Evolutionary conservation across 53 echinoderm and acorn worm genomes (phyloP), one percentile per base, ranked within the genome.

Genomic region (Patiria pectinifera): DNA sequence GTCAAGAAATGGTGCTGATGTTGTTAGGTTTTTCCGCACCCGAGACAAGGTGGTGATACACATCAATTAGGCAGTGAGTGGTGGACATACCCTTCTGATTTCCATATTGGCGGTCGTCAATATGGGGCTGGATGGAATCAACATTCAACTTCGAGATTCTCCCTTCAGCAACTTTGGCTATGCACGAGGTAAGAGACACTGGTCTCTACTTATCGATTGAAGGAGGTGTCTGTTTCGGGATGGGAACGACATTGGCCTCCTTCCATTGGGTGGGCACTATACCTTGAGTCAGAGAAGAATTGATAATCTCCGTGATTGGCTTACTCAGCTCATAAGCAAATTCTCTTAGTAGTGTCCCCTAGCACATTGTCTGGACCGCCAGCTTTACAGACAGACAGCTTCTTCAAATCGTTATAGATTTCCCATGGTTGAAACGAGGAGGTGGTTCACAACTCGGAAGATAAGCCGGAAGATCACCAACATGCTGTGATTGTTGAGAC

Each of bases 41-140:
- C 22, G 45, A 74, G 23, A 83, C 84, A 22, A 91, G 74, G 15
- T 59, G 71, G 46, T 83, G 72, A 25, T 91, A 91, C 16, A 91
- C 75, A 71, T 91, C 91, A 14, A 91, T 46, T 49, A 83, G 76
- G 44, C 91, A 91, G 23, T 83, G 91, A 21, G 91, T 91, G 46
- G 91, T 83, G 13, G 84, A 83, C 2, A 83, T 71, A 8, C 91
- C 84, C 26, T 83, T 89, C 45, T 83, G 71, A 83, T 91, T 91
- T 11, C 84, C 91, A 91, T 45, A 83, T 71, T 91, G 91, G 11
- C 76, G 48, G 25, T 61, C 71, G 59, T 91, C 91, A 22, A 91
- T 45, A 21, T 83, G 23, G 44, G 83, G 91, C 25, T 45, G 49
- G 14, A 91, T 91, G 5, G 74, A 86, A 66, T 86, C 49, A 47